Percentiles rank a stretch among this genome's conserved stretches.
These are phyloP conservation scores for Malurus elegans DNA, from an alignment of 2,113 vertebrate species.

Conservation along the genomic window DNA sequence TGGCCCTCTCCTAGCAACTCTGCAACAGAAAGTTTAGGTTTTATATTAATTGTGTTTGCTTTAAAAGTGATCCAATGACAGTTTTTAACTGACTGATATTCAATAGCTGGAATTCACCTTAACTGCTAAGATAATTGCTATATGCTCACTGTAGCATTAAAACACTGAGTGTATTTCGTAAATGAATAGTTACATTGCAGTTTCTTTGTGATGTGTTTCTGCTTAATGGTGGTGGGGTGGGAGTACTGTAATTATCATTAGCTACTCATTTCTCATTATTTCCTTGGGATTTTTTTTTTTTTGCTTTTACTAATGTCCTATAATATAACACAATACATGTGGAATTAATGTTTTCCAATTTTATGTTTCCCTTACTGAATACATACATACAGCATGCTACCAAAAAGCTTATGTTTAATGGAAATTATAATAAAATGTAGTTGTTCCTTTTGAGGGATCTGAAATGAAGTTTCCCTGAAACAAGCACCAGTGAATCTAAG, in stretches of 20 bases:
- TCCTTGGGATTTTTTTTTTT: not conserved
- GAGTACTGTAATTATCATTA: slow-evolving; percentile 1
- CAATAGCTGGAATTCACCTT: not conserved
- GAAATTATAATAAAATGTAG: not conserved
- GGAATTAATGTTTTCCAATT: not conserved
- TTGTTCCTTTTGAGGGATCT: not conserved
- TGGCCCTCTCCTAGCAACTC: not conserved
- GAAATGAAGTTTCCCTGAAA: not conserved
- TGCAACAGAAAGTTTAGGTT: not conserved
- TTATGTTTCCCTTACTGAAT: not conserved
- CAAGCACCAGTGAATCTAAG: not conserved
- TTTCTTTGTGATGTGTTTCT: not conserved
- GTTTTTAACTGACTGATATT: not conserved
- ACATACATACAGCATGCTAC: not conserved
- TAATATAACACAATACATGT: not conserved
- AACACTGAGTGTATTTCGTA: not conserved
- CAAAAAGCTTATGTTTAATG: not conserved
- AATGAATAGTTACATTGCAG: not conserved
- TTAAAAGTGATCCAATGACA: not conserved
- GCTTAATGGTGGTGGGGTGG: not conserved
- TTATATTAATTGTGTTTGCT: not conserved
- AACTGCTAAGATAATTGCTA: not conserved
- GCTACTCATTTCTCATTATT: not conserved
- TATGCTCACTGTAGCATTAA: not conserved
- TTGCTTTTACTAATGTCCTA: not conserved